phyloP scores from a whole-genome alignment of 30 jellyfish, hydroid and myxozoan species.

The Aurelia aurita region DNA sequence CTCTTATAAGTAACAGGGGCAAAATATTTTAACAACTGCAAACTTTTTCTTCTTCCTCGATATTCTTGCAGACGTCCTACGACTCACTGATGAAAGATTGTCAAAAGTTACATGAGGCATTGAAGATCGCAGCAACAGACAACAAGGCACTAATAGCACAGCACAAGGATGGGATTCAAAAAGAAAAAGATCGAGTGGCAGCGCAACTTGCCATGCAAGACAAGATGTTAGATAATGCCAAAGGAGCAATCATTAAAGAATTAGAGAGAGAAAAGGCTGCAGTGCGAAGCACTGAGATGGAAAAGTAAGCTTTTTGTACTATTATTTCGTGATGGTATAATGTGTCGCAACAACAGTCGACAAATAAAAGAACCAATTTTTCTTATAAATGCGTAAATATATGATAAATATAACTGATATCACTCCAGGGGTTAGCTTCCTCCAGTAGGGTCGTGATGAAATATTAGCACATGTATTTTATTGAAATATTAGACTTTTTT shows the following conservation, averaged over 20 bases:
- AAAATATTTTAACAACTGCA: too few relatives aligned
- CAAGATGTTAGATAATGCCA: slow-evolving; percentile 66
- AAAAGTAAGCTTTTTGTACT: slow-evolving; percentile 48
- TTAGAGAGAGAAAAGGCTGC: slow-evolving; percentile 64
- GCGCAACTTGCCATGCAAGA: slow-evolving; percentile 53
- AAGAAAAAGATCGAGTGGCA: slow-evolving; percentile 58
- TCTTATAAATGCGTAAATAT: too few relatives aligned
- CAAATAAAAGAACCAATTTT: too few relatives aligned
- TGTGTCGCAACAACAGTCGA: too few relatives aligned
- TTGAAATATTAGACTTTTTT: too few relatives aligned
- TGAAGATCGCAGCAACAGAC: slow-evolving; percentile 84
- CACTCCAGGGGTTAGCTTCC: too few relatives aligned
- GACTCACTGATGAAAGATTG: slow-evolving; percentile 59
- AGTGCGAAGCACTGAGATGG: slow-evolving; percentile 55
- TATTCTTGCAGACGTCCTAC: slow-evolving; percentile 23
- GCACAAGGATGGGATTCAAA: slow-evolving; percentile 64
- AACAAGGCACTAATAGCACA: slow-evolving; percentile 86
- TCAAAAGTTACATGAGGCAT: slow-evolving; percentile 70
- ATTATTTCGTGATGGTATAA: too few relatives aligned
- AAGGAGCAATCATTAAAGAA: slow-evolving; percentile 74
- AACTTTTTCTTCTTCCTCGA: too few relatives aligned
- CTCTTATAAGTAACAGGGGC: too few relatives aligned
- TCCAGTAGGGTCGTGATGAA: too few relatives aligned
- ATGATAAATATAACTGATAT: too few relatives aligned
- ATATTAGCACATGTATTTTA: too few relatives aligned